Evolutionary conservation across 1,140 invertebrate species (phyloP).

Genomic region (Hesperophylax magnus): DNA sequence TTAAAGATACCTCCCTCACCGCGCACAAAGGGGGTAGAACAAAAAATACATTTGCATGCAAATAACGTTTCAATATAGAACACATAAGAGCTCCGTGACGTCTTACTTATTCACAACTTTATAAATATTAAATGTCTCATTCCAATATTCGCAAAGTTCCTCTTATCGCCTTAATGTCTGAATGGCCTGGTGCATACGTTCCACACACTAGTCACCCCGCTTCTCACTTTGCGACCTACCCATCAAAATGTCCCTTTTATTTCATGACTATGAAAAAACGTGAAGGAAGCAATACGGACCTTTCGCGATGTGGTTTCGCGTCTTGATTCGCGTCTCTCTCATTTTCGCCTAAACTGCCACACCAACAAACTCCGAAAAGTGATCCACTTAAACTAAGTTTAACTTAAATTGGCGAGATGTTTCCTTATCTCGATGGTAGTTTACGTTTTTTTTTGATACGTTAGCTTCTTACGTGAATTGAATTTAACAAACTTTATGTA

Average conservation of each 20-base stretch:
- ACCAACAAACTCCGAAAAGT: conserved; percentile 35
- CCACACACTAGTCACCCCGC: too few relatives aligned
- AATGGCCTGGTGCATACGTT: conserved; percentile 11
- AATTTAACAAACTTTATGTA: conserved; percentile 39
- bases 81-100: conserved; percentile 54
- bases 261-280: background rate
- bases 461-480: conserved; percentile 28
- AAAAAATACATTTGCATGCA: conserved; percentile 54
- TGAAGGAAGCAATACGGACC: background rate
- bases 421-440: conserved; percentile 24
- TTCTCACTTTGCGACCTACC: background rate
- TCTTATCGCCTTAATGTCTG: conserved; percentile 41
- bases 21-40: background rate
- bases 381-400: conserved; percentile 50
- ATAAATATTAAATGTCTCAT: conserved; percentile 58
- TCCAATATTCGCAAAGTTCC: conserved; percentile 52
- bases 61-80: conserved; percentile 56
- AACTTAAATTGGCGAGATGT: conserved; percentile 53
- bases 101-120: conserved; percentile 56
- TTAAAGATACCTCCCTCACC: conserved; percentile 27
- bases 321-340: conserved; percentile 14
- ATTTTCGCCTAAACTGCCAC: conserved; percentile 2
- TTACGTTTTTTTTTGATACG: conserved; percentile 31
- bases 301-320: background rate
- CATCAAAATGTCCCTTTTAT: background rate